phyloP scores from a whole-genome alignment of 2,797 vertebrate species.

The Phoxinus dragarum region DNA sequence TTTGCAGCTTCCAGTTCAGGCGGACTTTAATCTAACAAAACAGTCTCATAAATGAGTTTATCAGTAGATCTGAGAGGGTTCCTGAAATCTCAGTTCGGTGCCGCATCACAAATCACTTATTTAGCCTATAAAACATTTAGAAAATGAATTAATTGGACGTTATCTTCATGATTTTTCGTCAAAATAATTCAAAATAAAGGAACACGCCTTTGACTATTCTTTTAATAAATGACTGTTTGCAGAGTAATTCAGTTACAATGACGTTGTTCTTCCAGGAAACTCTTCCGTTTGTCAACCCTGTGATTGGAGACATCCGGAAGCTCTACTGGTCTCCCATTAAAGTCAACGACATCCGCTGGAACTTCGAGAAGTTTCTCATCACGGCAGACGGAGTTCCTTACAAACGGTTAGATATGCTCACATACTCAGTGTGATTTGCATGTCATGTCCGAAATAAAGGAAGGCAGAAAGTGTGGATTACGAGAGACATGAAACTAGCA shows the following conservation, averaged over 20 bases:
- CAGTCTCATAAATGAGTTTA: not conserved
- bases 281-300: constrained; percentile 78
- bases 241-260: not conserved
- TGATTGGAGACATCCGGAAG: constrained; percentile 80
- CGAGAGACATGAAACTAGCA: not conserved
- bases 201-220: no score
- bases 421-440: not conserved
- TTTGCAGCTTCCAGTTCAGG: no score
- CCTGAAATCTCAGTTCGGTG: no score
- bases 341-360: constrained; percentile 84
- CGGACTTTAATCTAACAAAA: not conserved
- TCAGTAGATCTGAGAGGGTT: not conserved
- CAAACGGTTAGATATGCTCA: constrained; percentile 69
- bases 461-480: not conserved
- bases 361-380: constrained; percentile 85
- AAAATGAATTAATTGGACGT: no score
- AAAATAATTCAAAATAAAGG: no score
- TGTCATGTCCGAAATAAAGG: not conserved
- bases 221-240: no score
- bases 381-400: constrained; percentile 75
- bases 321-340: constrained; percentile 82
- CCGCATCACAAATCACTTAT: no score
- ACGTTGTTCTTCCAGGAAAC: constrained; percentile 67
- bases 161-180: no score
- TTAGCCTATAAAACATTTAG: no score